Evolutionary conservation across 2,888 invertebrate species (phyloP).

Genomic region (Epistrophe eligans): DNA sequence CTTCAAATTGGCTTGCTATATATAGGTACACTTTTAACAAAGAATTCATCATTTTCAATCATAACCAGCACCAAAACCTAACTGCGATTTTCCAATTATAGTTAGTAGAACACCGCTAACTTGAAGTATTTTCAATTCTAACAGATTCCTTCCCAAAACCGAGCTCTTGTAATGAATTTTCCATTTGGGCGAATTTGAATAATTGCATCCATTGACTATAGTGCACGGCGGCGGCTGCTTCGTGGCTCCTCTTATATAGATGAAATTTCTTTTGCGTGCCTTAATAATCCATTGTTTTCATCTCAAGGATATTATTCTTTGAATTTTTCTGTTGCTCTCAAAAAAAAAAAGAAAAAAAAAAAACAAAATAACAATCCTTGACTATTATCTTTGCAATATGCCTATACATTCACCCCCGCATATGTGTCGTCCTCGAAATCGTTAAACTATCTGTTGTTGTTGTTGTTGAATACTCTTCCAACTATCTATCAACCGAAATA

Average conservation of each 20-base stretch:
- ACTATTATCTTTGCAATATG: conserved; percentile 58
- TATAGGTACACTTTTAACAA: conserved; percentile 14
- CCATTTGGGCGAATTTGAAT: conserved; percentile 52
- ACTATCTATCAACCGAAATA: conserved; percentile 23
- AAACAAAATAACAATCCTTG: conserved; percentile 40
- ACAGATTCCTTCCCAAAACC: background rate
- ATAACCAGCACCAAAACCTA: background rate
- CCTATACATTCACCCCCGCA: conserved; percentile 36
- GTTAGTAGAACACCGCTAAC: conserved; percentile 8
- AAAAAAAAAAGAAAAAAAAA: background rate
- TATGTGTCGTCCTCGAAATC: conserved; percentile 58
- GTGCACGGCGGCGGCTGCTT: no score
- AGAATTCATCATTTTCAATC: background rate
- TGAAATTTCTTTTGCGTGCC: conserved; percentile 58
- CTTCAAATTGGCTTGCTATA: background rate
- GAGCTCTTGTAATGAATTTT: conserved; percentile 57
- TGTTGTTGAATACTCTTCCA: conserved; percentile 6
- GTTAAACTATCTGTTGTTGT: conserved; percentile 5
- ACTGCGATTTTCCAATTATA: conserved; percentile 30
- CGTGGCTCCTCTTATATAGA: conserved; percentile 8
- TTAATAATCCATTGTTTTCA: conserved; percentile 58
- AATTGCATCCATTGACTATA: conserved; percentile 57
- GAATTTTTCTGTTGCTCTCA: background rate
- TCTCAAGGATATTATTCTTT: conserved; percentile 58
- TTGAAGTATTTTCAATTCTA: conserved; percentile 31